Percentiles rank a stretch among this genome's conserved stretches.
Evolutionary conservation across 1,140 invertebrate genomes (phyloP).

Genomic region (Eurosta solidaginis): DNA sequence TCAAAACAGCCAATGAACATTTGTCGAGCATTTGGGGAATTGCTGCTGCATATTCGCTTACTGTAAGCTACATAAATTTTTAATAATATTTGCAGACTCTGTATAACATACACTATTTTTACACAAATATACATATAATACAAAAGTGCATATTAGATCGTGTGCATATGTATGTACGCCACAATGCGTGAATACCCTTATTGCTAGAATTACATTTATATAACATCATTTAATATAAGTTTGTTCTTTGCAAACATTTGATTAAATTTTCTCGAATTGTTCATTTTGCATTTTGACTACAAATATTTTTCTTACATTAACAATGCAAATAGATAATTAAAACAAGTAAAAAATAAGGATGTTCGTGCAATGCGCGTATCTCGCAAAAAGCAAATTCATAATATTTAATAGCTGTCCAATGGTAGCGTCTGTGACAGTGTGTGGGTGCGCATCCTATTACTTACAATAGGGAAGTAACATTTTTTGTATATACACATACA

Average conservation of each 20-base stretch:
- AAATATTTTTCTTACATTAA: background rate
- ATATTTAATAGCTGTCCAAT: too few relatives aligned
- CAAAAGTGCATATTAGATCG: too few relatives aligned
- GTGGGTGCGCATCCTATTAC: too few relatives aligned
- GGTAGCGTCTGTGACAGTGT: too few relatives aligned
- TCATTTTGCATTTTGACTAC: background rate
- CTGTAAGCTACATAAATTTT: background rate
- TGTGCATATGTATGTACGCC: background rate
- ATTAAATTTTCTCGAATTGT: background rate
- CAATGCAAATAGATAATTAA: background rate
- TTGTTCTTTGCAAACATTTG: background rate
- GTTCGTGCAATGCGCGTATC: background rate
- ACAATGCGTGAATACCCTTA: too few relatives aligned
- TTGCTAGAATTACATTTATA: background rate
- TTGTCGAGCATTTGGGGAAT: constrained; percentile 1
- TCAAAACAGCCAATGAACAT: background rate
- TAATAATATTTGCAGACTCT: background rate
- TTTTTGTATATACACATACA: too few relatives aligned
- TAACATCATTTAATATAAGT: background rate
- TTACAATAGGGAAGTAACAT: too few relatives aligned
- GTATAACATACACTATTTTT: too few relatives aligned
- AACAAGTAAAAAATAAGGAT: too few relatives aligned
- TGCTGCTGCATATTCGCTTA: background rate
- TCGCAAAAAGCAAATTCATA: too few relatives aligned
- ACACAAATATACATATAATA: too few relatives aligned